These are phyloP conservation scores for Aldrovandia affinis DNA, from an alignment of 2,797 vertebrate genomes.

Conservation along the genomic window DNA sequence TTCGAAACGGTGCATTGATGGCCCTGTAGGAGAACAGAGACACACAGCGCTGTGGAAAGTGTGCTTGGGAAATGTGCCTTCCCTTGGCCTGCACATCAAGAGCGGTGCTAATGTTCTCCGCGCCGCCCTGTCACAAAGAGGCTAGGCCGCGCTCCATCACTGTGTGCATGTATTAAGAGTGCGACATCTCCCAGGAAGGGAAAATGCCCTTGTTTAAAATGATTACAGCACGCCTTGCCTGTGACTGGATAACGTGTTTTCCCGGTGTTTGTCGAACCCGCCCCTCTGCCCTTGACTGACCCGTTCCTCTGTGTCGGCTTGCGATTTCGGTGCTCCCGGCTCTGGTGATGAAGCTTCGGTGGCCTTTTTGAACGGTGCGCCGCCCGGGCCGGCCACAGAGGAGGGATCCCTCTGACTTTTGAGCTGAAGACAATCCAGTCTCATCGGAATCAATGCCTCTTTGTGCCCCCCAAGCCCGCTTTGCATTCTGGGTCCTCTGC, in stretches of 20 bases:
- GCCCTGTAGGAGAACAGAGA: no score
- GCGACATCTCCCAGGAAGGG: background rate
- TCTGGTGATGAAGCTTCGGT: background rate
- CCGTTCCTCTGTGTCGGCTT: background rate
- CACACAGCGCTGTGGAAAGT: no score
- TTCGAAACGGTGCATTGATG: no score
- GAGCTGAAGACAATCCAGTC: background rate
- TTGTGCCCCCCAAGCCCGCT: background rate
- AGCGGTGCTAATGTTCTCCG: no score
- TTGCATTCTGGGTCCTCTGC: background rate
- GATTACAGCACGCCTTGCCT: background rate
- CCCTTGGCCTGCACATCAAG: no score
- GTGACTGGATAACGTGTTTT: background rate
- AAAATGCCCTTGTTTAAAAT: background rate
- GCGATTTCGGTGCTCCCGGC: background rate
- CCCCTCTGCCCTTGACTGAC: background rate
- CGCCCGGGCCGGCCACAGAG: background rate
- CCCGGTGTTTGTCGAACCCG: background rate
- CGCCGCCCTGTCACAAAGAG: no score
- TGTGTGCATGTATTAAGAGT: background rate
- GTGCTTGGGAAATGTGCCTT: no score
- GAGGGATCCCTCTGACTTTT: background rate
- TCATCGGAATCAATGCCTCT: background rate
- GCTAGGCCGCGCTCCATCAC: no score
- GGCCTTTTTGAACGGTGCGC: background rate